Evolutionary conservation across 2,888 invertebrate genomes (phyloP).

Genomic region (Protonemura montana): DNA sequence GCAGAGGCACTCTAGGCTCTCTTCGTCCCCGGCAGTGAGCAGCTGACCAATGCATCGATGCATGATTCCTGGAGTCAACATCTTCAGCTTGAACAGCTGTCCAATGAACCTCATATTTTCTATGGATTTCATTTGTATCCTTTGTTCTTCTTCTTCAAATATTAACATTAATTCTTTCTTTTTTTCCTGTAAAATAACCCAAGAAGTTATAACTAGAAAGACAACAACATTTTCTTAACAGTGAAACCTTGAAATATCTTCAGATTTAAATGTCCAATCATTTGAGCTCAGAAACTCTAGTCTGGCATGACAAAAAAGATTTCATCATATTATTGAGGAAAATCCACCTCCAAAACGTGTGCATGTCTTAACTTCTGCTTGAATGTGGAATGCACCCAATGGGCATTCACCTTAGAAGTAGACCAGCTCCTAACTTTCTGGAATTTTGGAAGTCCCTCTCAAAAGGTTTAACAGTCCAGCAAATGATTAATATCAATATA

Average conservation of each 20-base stretch:
- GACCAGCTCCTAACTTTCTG: no score
- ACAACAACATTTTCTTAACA: neutral
- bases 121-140: conserved; percentile 81
- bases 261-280: conserved; percentile 8
- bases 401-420: no score
- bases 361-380: no score
- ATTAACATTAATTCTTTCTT: conserved; percentile 76
- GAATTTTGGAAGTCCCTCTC: no score
- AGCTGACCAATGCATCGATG: conserved; percentile 81
- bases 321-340: conserved; percentile 35
- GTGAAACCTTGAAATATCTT: neutral
- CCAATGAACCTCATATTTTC: conserved; percentile 86
- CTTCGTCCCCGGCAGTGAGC: conserved; percentile 81
- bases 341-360: neutral
- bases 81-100: conserved; percentile 89
- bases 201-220: neutral
- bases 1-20: conserved; percentile 91
- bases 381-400: no score
- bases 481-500: no score
- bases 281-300: conserved; percentile 42
- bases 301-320: conserved; percentile 40
- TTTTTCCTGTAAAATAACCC: conserved; percentile 62
- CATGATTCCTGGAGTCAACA: conserved; percentile 90
- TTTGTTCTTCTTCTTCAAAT: conserved; percentile 79
- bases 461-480: neutral